Evolutionary conservation across 2,888 invertebrate species (phyloP), one percentile per base, ranked within the genome.

Genomic region (Hirtodrosophila trivittata): DNA sequence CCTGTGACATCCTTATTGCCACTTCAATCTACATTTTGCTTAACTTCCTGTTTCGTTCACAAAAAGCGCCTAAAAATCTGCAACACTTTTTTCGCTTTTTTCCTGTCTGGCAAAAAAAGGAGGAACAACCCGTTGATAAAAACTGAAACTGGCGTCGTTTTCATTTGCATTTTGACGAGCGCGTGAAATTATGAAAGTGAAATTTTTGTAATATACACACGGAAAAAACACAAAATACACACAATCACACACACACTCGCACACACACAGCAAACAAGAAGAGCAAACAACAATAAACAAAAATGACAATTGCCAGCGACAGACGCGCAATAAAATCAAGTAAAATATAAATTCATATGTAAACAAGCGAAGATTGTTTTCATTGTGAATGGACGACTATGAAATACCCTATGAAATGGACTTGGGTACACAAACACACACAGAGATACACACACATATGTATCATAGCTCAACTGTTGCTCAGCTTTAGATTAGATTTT

Each of bases 131-230:
- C n/a, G n/a, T n/a, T n/a, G n/a, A n/a, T n/a, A n/a, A n/a, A n/a
- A n/a, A n/a, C n/a, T n/a, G n/a, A n/a, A n/a, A n/a, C n/a, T n/a
- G n/a, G 14, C 21, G 41, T 41, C 16, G 57, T 52, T 62, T 66
- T 52, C 58, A 81, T 81, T 77, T 81, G 69, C 77, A 73, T 77
- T 77, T 81, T 66, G 62, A 77, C 57, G 70, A 70, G 59, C 58
- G 35, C 38, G 35, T n/a, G 56, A 69, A 71, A 50, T 71, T 55
- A 63, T 66, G 77, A 75, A 75, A 75, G 75, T 69, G 78, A 75
- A 75, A 66, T 55, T 55, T 45, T 30, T 21, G 2, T n/a, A 50
- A 49, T 52, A 56, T 46, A 39, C 46, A 10, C 33, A 32, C 25
- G 12, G 5, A 38, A 41, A 32, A 69, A 56, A 41, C 12, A 46